A percentile compares a stretch with the other conserved stretches of the same genome.
Conservation (phyloP, 2,888 invertebrate species). For the Ectemnius lituratus region DNA sequence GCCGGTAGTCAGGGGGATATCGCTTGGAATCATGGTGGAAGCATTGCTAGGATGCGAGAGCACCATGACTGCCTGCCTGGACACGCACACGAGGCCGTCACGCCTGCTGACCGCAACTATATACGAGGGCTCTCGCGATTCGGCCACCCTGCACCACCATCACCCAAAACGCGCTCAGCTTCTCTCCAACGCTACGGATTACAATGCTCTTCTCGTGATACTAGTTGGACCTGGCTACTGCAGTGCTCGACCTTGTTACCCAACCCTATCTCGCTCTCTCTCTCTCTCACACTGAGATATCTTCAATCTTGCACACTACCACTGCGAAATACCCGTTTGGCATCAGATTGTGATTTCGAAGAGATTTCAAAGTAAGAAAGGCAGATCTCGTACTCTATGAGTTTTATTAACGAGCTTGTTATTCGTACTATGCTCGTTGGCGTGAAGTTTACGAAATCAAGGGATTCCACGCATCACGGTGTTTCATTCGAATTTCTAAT, state of each 20-base stretch:
- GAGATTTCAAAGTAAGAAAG: no score
- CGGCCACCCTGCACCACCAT: conserved; percentile 50
- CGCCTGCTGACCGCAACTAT: conserved; percentile 76
- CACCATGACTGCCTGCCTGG: conserved; percentile 57
- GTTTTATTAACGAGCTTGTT: no score
- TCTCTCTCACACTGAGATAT: not conserved
- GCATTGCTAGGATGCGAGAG: conserved; percentile 55
- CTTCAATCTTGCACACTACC: not conserved
- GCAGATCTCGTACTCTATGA: no score
- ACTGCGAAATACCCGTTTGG: not conserved
- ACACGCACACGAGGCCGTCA: conserved; percentile 68
- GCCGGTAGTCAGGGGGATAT: conserved; percentile 66
- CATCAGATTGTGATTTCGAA: no score
- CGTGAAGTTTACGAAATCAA: not conserved
- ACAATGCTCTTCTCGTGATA: conserved; percentile 33
- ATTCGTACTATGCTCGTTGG: no score
- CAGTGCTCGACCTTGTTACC: conserved; percentile 50
- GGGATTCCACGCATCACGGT: not conserved
- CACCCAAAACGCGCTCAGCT: conserved; percentile 24
- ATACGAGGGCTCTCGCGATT: conserved; percentile 65
- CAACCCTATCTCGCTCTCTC: conserved; percentile 4
- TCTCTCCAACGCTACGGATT: conserved; percentile 40
- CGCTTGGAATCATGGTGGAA: conserved; percentile 58
- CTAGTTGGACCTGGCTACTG: conserved; percentile 26
- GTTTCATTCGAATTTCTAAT: not conserved